Evolutionary conservation across 2,888 invertebrate genomes (phyloP).

Genomic region (Schrankia costaestrigalis): DNA sequence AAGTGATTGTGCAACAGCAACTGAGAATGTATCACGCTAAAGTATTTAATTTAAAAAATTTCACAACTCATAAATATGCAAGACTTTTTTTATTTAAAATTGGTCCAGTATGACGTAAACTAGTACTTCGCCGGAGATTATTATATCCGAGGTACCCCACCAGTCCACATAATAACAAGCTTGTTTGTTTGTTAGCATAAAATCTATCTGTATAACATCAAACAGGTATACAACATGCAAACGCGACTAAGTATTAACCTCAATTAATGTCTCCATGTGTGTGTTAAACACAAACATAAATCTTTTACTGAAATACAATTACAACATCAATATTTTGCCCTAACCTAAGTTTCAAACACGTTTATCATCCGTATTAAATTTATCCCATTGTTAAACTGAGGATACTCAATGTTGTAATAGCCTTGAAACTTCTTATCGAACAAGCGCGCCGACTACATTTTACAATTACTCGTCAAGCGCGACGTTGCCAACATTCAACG

Average conservation of each 20-base stretch:
- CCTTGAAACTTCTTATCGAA: slow-evolving; percentile 79
- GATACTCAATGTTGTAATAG: slow-evolving; percentile 58
- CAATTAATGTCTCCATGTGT: slow-evolving; percentile 36
- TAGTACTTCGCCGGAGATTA: slow-evolving; percentile 11
- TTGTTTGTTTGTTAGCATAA: slow-evolving; percentile 27
- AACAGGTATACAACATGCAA: slow-evolving; percentile 26
- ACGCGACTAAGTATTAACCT: slow-evolving; percentile 39
- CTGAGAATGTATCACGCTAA: slow-evolving; percentile 8
- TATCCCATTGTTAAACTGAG: slow-evolving; percentile 64
- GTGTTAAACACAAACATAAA: slow-evolving; percentile 23
- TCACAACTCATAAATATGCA: slow-evolving; percentile 14
- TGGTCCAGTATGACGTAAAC: slow-evolving; percentile 14
- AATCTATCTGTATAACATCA: slow-evolving; percentile 16
- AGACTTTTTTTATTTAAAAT: slow-evolving; percentile 10
- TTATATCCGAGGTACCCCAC: slow-evolving; percentile 26
- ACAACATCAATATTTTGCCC: slow-evolving; percentile 36
- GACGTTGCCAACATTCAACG: slow-evolving; percentile 73
- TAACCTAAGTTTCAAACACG: slow-evolving; percentile 40
- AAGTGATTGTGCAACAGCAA: slow-evolving; percentile 6
- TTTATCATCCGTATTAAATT: slow-evolving; percentile 51
- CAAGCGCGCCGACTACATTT: slow-evolving; percentile 65
- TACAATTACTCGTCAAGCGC: slow-evolving; percentile 55
- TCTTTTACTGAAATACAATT: slow-evolving; percentile 33
- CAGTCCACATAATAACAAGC: slow-evolving; percentile 30
- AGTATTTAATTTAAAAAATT: slow-evolving; percentile 10